Base-by-base conservation (phyloP, 2,113 vertebrate species). In the Proterorhinus semilunaris region DNA sequence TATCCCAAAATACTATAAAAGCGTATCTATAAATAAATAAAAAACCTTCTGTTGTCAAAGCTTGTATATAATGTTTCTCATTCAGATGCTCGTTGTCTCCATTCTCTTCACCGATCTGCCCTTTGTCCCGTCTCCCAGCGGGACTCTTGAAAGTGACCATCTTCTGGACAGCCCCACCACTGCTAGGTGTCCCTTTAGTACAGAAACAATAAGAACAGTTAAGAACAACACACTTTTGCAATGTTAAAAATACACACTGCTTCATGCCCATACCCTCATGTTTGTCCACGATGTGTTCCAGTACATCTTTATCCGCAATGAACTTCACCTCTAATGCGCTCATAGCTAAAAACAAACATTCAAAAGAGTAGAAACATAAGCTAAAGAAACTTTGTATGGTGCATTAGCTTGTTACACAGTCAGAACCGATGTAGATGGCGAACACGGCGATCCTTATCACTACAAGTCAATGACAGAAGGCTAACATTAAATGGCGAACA, bases 281-380 rank as follows among this genome's bases (percentile, higher is more conserved):
- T 85, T 92, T 94, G 73, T 99, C 96, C 57, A 93, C 86, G 77
- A 99, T 98, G 85, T 98, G 95, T 66, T 92, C 93, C 87, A 97
- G 74, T 49, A 97, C 97, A 68, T 98, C 95, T 71, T 92, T 93
- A 80, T 99, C 97, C 0, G 94, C 87, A 54, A 98, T 88, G 83
- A 99, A 99, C 55, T 90, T 94, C 77, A 98, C 94, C 71, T 94
- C 86, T 71, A 95, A 66, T 8, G 73, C 75, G 87, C 84, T 96
- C 94, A 94, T 95, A 74, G 65, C 79, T 90, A 45, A 53, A 21
- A 6, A 45, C n/a, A 46, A 7, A 47, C 16, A 59, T 17, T 7
- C 6, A 13, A n/a, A n/a, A 15, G 4, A 21, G 27, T 36, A 36
- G 27, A 36, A 36, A 36, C 27, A 3, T 36, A 21, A n/a, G 17